Evolutionary conservation across 1,140 invertebrate species (phyloP), one percentile per base, ranked within the genome.

Genomic region (Drosophila sechellia): DNA sequence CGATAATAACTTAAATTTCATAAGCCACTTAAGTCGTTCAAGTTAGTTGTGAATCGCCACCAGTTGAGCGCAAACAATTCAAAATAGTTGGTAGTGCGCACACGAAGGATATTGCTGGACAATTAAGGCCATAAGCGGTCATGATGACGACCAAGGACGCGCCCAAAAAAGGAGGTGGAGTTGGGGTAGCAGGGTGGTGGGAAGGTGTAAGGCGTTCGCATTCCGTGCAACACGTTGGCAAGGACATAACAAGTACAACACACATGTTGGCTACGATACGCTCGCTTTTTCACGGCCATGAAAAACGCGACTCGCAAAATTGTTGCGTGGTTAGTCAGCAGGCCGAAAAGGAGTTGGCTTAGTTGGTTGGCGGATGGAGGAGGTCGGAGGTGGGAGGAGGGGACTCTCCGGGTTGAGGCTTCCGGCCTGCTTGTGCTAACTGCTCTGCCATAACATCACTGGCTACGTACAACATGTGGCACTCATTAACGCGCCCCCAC

Each of bases 281-380:
- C 12, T 39, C 12, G 48, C n/a, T 27, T n/a, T 59, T 43, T 43
- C 42, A 43, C 49, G 59, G 45, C 60, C 63, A 66, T 66, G 63
- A 66, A 66, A 66, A 66, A 69, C 49, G 64, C 60, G 60, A 66
- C 49, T 52, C 64, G 64, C 46, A 68, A 68, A 68, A 68, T 52
- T 68, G 60, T 49, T 65, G 59, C 63, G 35, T 65, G 63, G 63
- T 31, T 8, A 8, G 31, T 45, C 61, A 27, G 58, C 6, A 64
- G 58, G 63, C n/a, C 17, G 25, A 25, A 25, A 55, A 55, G 53
- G 54, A 59, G 59, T 34, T 59, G 54, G 55, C 59, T 58, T 61
- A 42, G 39, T n/a, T 42, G 13, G 13, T n/a, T n/a, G 5, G 0
- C 0, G 15, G 2, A 20, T 4, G 42, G 27, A 43, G 37, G 20